These are phyloP conservation scores for Esox lucius DNA, from an alignment of 2,797 vertebrate species.

Conservation along the genomic window DNA sequence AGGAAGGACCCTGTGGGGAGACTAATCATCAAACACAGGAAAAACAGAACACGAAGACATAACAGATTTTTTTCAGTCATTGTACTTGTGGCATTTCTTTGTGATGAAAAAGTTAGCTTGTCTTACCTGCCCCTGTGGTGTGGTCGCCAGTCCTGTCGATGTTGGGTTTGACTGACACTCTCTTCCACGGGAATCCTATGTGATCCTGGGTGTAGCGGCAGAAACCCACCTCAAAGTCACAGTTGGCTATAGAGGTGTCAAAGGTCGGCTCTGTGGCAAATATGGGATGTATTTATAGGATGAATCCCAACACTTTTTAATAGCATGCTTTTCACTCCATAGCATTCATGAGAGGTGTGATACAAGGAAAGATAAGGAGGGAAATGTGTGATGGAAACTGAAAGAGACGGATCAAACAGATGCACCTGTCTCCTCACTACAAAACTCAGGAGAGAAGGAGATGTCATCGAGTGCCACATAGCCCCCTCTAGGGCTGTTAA, in stretches of 20 bases:
- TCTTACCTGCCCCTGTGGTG: conserved; percentile 86
- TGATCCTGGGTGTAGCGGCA: conserved; percentile 85
- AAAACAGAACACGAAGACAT: background rate
- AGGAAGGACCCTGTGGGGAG: conserved; percentile 83
- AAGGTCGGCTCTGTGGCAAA: conserved; percentile 77
- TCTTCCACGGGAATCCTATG: conserved; percentile 78
- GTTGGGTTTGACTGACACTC: conserved; percentile 87
- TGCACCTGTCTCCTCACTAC: conserved; percentile 84
- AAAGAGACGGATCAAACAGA: background rate
- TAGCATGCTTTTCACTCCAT: background rate
- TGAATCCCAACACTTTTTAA: background rate
- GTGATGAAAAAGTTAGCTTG: background rate
- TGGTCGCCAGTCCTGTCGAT: conserved; percentile 88
- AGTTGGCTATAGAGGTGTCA: conserved; percentile 81
- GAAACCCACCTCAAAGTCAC: conserved; percentile 86
- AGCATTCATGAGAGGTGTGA: background rate
- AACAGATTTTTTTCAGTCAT: background rate
- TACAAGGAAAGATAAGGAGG: background rate
- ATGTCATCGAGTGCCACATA: conserved; percentile 89
- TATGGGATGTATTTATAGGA: background rate
- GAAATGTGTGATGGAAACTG: background rate
- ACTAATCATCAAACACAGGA: background rate
- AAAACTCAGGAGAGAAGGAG: conserved; percentile 88
- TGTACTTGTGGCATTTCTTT: background rate
- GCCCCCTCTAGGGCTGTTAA: conserved; percentile 88